Evolutionary conservation across 2,888 invertebrate genomes (phyloP), one percentile per base, ranked within the genome.

Genomic region (Scelioninae gen. 1): DNA sequence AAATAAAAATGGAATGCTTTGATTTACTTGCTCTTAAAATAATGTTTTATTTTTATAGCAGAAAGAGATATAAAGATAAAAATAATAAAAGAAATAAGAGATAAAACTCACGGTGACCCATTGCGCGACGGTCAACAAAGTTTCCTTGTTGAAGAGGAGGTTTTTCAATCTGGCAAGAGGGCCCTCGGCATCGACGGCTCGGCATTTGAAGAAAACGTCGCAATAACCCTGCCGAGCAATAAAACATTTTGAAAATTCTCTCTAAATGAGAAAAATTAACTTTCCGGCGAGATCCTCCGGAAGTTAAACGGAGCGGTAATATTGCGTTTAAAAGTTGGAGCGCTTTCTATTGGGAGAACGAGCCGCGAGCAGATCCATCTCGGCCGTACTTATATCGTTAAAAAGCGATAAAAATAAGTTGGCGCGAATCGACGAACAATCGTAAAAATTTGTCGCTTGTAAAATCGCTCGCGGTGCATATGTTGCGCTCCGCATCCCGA

Each of bases 121-220:
- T 90, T 97, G 96, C 86, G 97, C 96, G 81, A 99, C 96, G 5
- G 96, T 96, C 86, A 95, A 94, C 83, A 99, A 93, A 1, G 98
- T 98, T 88, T 98, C 96, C 86, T 96, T 96, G 93, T 98, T 98
- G 87, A 99, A 96, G 23, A 99, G 94, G 60, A 99, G 94, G 93
- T 99, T 99, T 94, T 99, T 99, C 77, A 99, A 95, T 66, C 99
- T 95, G 23, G 98, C 98, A 84, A 99, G 93, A 2, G 99, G 99
- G 6, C 99, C 99, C 90, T 99, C 99, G 0, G 99, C 99, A 93
- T 99, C 99, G 23, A 99, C 99, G 0, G 98, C 98, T 86, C 99
- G 96, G 92, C 99, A 99, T 93, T 98, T 99, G 68, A 98, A 95
- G 94, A 99, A 99, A 85, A 99, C 99, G 94, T 99, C 99, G 94